phyloP scores from a whole-genome alignment of 2,797 vertebrate species.

The Rhinatrema bivittatum region DNA sequence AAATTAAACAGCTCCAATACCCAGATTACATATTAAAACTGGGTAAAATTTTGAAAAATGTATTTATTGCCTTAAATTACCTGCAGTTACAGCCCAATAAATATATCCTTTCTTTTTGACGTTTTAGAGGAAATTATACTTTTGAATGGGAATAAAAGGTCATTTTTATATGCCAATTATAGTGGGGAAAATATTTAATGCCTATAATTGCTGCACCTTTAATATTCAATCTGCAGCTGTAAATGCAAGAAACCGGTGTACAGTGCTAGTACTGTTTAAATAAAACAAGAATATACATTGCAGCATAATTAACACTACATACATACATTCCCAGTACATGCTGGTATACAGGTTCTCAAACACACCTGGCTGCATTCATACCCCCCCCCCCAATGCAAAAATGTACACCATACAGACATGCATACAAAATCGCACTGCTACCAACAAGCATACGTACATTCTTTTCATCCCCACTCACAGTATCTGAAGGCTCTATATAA shows the following conservation, averaged over 20 bases:
- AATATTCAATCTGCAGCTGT: constrained; percentile 66
- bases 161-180: constrained; percentile 41
- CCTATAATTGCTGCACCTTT: constrained; percentile 56
- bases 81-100: no score
- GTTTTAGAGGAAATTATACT: no score
- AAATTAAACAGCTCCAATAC: no score
- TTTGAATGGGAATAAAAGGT: no score
- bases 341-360: constrained; percentile 65
- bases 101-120: no score
- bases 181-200: constrained; percentile 38
- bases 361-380: constrained; percentile 37
- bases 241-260: constrained; percentile 72
- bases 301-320: constrained; percentile 69
- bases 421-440: constrained; percentile 24
- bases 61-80: no score
- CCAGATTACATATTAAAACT: no score
- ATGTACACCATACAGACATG: constrained; percentile 21
- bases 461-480: constrained; percentile 64
- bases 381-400: no score
- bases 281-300: constrained; percentile 74
- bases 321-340: constrained; percentile 65
- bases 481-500: constrained; percentile 78
- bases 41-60: no score
- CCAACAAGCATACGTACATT: constrained; percentile 31
- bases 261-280: constrained; percentile 85